Evolutionary conservation across 2,888 invertebrate genomes (phyloP).

Genomic region (Synergus japonicus): DNA sequence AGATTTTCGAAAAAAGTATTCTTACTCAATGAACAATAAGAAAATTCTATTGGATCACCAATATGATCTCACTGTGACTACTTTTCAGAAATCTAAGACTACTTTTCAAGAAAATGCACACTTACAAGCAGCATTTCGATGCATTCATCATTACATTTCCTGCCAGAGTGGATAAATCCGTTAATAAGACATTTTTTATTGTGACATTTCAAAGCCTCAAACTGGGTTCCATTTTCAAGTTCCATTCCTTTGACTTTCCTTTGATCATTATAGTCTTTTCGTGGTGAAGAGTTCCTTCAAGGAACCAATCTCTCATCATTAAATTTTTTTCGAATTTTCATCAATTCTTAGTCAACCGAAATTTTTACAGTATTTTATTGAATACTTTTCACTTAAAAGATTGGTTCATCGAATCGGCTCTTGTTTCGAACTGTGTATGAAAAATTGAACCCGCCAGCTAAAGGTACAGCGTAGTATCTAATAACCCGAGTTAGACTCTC

Average conservation of each 20-base stretch:
- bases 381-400: background rate
- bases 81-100: background rate
- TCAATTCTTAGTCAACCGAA: slow-evolving; percentile 1
- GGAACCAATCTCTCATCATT: background rate
- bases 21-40: background rate
- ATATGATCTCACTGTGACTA: background rate
- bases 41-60: background rate
- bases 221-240: slow-evolving; percentile 27
- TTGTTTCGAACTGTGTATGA: background rate
- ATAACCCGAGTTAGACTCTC: slow-evolving; percentile 78
- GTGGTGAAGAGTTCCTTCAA: background rate
- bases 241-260: slow-evolving; percentile 24
- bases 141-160: slow-evolving; percentile 8
- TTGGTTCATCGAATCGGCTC: background rate
- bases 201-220: slow-evolving; percentile 2
- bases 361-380: slow-evolving; percentile 34
- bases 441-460: slow-evolving; percentile 69
- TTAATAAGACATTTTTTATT: background rate
- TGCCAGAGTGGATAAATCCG: slow-evolving; percentile 14
- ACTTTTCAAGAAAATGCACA: background rate
- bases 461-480: slow-evolving; percentile 78
- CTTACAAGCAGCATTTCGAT: slow-evolving; percentile 26
- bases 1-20: background rate
- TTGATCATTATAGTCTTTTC: background rate
- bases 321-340: background rate